These are phyloP conservation scores for Melipona bicolor DNA, from an alignment of 2,888 invertebrate genomes.

Conservation along the genomic window DNA sequence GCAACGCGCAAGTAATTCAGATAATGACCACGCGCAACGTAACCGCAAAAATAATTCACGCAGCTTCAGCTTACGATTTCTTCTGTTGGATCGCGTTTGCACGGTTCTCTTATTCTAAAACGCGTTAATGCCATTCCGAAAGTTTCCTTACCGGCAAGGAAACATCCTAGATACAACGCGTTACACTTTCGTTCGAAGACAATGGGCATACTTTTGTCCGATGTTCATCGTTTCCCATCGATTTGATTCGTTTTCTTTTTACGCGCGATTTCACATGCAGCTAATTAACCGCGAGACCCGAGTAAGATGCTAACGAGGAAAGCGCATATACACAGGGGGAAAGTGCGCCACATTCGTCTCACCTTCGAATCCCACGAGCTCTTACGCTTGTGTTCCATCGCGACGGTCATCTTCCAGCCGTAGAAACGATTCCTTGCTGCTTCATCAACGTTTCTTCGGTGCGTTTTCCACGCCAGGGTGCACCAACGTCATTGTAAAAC, in stretches of 20 bases:
- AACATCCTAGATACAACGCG: neutral
- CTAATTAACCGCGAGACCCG: conserved; percentile 57
- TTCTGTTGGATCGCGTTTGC: conserved; percentile 6
- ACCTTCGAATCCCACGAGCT: conserved; percentile 86
- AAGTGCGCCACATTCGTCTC: conserved; percentile 74
- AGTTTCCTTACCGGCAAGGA: neutral
- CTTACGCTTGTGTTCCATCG: conserved; percentile 85
- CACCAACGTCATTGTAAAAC: conserved; percentile 49
- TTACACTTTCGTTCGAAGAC: conserved; percentile 23
- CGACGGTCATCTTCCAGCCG: conserved; percentile 82
- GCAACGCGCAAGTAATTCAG: conserved; percentile 31
- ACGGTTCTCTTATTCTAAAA: neutral
- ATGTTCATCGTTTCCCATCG: conserved; percentile 42
- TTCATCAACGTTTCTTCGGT: conserved; percentile 57
- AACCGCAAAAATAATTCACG: conserved; percentile 50
- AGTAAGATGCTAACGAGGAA: conserved; percentile 47
- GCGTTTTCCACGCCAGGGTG: conserved; percentile 39
- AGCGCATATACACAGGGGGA: conserved; percentile 49
- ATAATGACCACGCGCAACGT: conserved; percentile 17
- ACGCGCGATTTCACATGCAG: conserved; percentile 58
- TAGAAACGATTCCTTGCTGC: conserved; percentile 38
- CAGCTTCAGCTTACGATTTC: conserved; percentile 33
- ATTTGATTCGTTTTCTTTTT: conserved; percentile 32
- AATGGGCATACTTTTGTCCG: conserved; percentile 7
- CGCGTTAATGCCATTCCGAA: conserved; percentile 9